These are phyloP conservation scores for Schizotus pectinicornis DNA, from an alignment of 2,888 invertebrate genomes.

Conservation along the genomic window DNA sequence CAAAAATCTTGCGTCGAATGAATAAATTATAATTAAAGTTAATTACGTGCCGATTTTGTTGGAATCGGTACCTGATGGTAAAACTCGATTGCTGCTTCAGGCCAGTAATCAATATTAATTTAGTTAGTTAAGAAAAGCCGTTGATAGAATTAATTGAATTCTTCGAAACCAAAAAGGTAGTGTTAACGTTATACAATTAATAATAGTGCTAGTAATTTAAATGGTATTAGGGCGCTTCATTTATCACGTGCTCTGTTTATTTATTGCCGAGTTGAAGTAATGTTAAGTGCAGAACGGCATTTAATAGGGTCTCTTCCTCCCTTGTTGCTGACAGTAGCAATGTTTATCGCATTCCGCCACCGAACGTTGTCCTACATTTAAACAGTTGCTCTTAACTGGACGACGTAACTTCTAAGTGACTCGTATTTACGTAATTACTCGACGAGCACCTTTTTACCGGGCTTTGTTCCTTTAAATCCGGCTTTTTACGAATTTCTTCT, in stretches of 20 bases:
- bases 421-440: conserved; percentile 1
- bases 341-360: conserved; percentile 40
- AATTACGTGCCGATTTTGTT: not conserved
- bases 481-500: no score
- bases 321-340: conserved; percentile 37
- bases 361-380: conserved; percentile 34
- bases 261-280: conserved; percentile 39
- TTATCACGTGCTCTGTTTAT: conserved; percentile 40
- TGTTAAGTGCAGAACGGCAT: conserved; percentile 37
- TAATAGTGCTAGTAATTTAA: conserved; percentile 39
- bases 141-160: conserved; percentile 27
- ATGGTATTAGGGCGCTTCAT: conserved; percentile 40
- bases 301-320: conserved; percentile 40
- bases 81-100: conserved; percentile 1
- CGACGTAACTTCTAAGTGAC: not conserved
- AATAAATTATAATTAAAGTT: conserved; percentile 11
- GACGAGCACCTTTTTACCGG: not conserved
- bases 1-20: not conserved
- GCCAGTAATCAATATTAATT: conserved; percentile 27
- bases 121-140: conserved; percentile 11
- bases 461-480: not conserved
- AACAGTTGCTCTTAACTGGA: conserved; percentile 22
- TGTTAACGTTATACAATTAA: conserved; percentile 34
- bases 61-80: conserved; percentile 5
- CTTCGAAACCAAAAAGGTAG: conserved; percentile 15